A percentile compares a stretch with the other conserved stretches of the same genome.
Conservation (phyloP, 2,113 vertebrate species). For the Lepus americanus region DNA sequence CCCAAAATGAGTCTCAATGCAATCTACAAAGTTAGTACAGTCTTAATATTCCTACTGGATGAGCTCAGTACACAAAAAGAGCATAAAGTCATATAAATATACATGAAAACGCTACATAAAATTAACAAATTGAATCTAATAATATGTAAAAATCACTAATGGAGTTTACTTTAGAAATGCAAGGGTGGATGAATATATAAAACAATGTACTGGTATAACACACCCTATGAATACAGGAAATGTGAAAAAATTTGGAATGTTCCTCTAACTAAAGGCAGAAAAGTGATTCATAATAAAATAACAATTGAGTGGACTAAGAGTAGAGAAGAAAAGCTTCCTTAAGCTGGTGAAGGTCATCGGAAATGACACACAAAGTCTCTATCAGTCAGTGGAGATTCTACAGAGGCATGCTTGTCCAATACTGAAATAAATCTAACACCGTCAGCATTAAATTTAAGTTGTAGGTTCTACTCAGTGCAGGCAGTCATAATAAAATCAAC, state of each 20-base stretch:
- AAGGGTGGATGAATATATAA: background rate
- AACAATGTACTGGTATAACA: background rate
- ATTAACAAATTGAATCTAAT: background rate
- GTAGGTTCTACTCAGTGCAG: background rate
- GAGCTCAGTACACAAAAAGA: constrained; percentile 6
- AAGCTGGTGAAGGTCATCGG: background rate
- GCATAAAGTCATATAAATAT: background rate
- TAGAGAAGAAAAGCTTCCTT: background rate
- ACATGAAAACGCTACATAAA: background rate
- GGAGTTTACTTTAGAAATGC: background rate
- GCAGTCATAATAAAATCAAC: background rate
- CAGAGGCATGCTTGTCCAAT: constrained; percentile 9
- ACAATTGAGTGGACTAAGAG: background rate
- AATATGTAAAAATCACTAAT: background rate
- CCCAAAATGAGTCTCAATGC: background rate
- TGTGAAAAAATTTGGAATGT: background rate
- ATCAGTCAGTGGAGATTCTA: background rate
- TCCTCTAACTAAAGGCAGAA: background rate
- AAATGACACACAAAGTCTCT: background rate
- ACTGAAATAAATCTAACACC: background rate
- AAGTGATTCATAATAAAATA: background rate
- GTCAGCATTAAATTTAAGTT: constrained; percentile 22
- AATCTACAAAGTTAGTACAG: background rate
- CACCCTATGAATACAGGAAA: background rate
- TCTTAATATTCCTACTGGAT: background rate